phyloP scores from a whole-genome alignment of 2,888 invertebrate genomes.

The Lasioglossum marginatum region DNA sequence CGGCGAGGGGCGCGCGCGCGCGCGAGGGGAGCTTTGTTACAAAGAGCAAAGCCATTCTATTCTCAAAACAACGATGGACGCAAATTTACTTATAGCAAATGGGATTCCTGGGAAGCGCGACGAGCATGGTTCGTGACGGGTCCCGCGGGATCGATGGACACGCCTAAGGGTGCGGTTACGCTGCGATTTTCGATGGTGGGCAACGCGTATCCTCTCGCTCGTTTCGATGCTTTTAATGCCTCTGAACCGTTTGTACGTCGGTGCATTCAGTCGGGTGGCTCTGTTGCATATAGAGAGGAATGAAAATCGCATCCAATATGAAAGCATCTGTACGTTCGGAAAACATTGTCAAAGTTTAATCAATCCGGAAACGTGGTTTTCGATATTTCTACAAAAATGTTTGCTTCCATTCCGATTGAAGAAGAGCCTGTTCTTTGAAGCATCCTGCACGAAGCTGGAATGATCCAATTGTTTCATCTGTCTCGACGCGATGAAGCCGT shows the following conservation, averaged over 20 bases:
- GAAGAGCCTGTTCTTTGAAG: too few relatives aligned
- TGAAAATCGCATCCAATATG: background rate
- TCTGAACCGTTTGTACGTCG: background rate
- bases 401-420: too few relatives aligned
- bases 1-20: background rate
- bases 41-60: background rate
- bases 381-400: background rate
- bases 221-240: background rate
- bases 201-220: background rate
- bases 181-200: background rate
- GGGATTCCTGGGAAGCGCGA: background rate
- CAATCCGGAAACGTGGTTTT: background rate
- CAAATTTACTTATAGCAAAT: background rate
- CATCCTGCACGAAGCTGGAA: too few relatives aligned
- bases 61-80: background rate
- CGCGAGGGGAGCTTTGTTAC: background rate
- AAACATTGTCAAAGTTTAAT: background rate
- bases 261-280: background rate
- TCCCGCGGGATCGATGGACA: background rate
- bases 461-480: background rate
- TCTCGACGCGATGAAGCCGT: background rate
- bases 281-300: background rate
- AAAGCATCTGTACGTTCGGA: background rate
- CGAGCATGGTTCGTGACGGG: background rate
- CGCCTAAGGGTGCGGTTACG: slow-evolving; percentile 1